Base-by-base conservation (phyloP, 1,140 invertebrate species). In the Hesperophylax magnus region DNA sequence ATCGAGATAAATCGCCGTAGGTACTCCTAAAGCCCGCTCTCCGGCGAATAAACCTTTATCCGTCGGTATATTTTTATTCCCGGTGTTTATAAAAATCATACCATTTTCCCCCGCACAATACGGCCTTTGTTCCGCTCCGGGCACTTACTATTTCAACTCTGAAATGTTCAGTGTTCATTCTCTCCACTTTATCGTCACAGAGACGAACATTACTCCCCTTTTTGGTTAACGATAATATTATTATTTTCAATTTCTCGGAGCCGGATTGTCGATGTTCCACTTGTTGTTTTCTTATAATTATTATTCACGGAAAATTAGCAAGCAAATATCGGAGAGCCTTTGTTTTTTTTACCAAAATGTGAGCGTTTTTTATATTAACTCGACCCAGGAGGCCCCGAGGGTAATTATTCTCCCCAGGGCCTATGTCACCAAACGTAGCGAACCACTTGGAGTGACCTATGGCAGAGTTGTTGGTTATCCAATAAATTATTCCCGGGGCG, bases 121-220 rank as follows among this genome's bases (percentile, higher is more conserved):
- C 31, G 24, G 63, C 63, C 63, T 67, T 67, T 67, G 63, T 67
- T 67, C 63, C 63, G 63, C 63, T 39, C 27, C 14, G 31, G 63
- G 63, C 63, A 67, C 63, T 67, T 67, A 67, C 63, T 67, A 67
- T 67, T 67, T 67, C 39, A 67, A 34, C 63, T 67, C 63, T n/a
- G 27, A 67, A 67, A 27, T 34, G 34, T 34, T 34, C 34, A 34
- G 8, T 47, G 39, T 67, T 67, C 63, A 67, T 67, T 67, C 63
- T 67, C 63, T 17, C 63, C 63, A 27, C 17, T 67, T 65, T 67
- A 27, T 31, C 63, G 17, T 67, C 63, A 31, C 63, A 67, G 63
- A 67, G 27, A 34, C 17, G 63, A 67, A 67, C 31, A 67, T 67
- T 67, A 67, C 27, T 27, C 61, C 31, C 63, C 1, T 15, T 67